Evolutionary conservation across 1,140 invertebrate genomes (phyloP).

Genomic region (Psix sp.): DNA sequence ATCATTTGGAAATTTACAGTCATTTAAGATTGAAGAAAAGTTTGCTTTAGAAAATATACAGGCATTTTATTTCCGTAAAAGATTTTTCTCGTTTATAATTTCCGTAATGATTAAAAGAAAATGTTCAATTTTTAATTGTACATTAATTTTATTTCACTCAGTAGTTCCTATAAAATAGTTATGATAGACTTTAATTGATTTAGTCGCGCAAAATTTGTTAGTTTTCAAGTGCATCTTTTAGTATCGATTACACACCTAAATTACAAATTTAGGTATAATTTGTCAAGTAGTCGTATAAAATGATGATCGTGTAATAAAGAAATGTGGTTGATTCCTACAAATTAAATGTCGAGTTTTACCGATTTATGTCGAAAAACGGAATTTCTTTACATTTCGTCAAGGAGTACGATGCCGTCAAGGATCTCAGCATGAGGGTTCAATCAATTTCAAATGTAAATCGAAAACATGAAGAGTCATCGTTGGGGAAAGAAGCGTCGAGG

Average conservation of each 20-base stretch:
- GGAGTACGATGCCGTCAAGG: slow-evolving; percentile 37
- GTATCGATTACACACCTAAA: slow-evolving; percentile 33
- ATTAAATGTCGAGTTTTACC: slow-evolving; percentile 65
- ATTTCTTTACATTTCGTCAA: slow-evolving; percentile 58
- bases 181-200: too few relatives aligned
- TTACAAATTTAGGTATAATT: slow-evolving; percentile 48
- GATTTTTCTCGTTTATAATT: too few relatives aligned
- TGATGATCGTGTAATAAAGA: slow-evolving; percentile 43
- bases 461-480: slow-evolving; percentile 57
- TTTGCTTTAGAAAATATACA: too few relatives aligned
- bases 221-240: too few relatives aligned
- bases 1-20: too few relatives aligned
- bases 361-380: slow-evolving; percentile 61
- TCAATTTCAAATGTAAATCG: slow-evolving; percentile 67
- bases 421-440: slow-evolving; percentile 53
- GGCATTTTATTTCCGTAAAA: too few relatives aligned
- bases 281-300: slow-evolving; percentile 35
- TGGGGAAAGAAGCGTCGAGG: slow-evolving; percentile 43
- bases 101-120: too few relatives aligned
- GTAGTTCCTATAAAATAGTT: too few relatives aligned
- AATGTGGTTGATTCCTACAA: slow-evolving; percentile 48
- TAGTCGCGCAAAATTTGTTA: too few relatives aligned
- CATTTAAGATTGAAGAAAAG: slow-evolving; percentile 16
- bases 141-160: too few relatives aligned
- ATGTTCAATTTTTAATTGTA: too few relatives aligned